These are phyloP conservation scores for Octonoba sinensis DNA, from an alignment of 2,888 invertebrate genomes.

Conservation along the genomic window DNA sequence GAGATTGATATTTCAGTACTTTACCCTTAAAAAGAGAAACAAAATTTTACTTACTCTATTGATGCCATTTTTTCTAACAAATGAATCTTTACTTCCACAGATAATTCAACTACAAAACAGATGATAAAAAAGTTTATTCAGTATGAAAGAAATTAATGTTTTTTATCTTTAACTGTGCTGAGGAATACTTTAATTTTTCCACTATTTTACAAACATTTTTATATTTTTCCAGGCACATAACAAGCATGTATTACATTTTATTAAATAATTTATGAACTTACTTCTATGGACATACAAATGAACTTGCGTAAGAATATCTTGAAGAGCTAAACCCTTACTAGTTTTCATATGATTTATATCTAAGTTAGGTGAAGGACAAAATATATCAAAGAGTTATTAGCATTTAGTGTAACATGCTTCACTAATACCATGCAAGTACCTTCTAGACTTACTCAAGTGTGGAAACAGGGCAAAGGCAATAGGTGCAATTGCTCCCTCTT, in stretches of 20 bases:
- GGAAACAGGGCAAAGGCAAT: no score
- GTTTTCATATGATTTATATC: slow-evolving; percentile 80
- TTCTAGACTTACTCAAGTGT: no score
- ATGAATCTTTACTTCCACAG: slow-evolving; percentile 81
- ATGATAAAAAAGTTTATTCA: background rate
- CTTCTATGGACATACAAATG: slow-evolving; percentile 89
- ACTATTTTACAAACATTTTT: background rate
- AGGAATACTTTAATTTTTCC: background rate
- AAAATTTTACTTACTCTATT: slow-evolving; percentile 77
- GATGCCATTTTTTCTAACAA: slow-evolving; percentile 89
- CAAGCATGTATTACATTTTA: background rate
- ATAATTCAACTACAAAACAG: slow-evolving; percentile 82
- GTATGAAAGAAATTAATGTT: background rate
- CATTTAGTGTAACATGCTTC: no score
- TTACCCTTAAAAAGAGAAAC: no score
- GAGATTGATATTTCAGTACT: no score
- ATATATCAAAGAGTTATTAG: background rate
- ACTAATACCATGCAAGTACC: no score
- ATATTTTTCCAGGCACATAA: background rate
- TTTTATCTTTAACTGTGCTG: no score
- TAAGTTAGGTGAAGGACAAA: slow-evolving; percentile 70
- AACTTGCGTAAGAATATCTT: slow-evolving; percentile 92
- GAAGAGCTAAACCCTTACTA: slow-evolving; percentile 90
- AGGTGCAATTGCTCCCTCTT: no score
- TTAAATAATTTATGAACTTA: slow-evolving; percentile 73